phyloP scores from a whole-genome alignment of 2,888 invertebrate species.

The Pandemis heparana region DNA sequence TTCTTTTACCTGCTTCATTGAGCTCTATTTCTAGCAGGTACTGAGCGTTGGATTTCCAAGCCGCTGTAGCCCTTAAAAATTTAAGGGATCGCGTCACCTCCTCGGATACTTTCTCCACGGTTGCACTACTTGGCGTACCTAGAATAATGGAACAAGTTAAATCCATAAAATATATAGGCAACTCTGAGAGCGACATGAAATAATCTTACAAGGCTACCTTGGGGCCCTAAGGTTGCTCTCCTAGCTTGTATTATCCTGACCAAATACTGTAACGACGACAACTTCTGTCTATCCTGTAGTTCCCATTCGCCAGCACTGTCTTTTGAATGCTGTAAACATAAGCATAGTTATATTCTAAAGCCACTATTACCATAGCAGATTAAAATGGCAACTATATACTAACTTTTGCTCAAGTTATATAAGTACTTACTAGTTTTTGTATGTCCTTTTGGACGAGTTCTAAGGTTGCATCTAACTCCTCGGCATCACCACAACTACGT shows the following conservation, averaged over 20 bases:
- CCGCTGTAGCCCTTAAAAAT: constrained; percentile 72
- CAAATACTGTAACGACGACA: constrained; percentile 93
- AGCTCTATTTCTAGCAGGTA: constrained; percentile 78
- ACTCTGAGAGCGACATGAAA: neutral
- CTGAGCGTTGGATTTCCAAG: constrained; percentile 79
- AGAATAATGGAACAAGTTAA: constrained; percentile 10
- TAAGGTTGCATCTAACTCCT: constrained; percentile 93
- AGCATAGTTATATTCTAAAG: neutral
- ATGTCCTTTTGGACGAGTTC: constrained; percentile 94
- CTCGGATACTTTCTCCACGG: constrained; percentile 72
- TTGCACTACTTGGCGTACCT: constrained; percentile 61
- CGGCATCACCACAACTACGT: constrained; percentile 91
- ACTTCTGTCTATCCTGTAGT: constrained; percentile 92
- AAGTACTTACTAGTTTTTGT: constrained; percentile 86
- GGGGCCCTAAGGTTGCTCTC: constrained; percentile 77
- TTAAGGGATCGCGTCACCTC: constrained; percentile 75
- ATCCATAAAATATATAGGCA: neutral
- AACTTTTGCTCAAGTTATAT: neutral
- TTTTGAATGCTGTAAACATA: constrained; percentile 87
- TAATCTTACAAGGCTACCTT: constrained; percentile 50
- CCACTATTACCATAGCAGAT: neutral
- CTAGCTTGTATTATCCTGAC: constrained; percentile 90
- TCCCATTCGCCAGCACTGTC: constrained; percentile 96
- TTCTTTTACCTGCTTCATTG: constrained; percentile 70
- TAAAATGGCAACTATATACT: neutral